A percentile compares a stretch with the other conserved stretches of the same genome.
These are phyloP conservation scores for Brachionus rotundiformis DNA, from an alignment of 1,140 invertebrate genomes.

Conservation along the genomic window DNA sequence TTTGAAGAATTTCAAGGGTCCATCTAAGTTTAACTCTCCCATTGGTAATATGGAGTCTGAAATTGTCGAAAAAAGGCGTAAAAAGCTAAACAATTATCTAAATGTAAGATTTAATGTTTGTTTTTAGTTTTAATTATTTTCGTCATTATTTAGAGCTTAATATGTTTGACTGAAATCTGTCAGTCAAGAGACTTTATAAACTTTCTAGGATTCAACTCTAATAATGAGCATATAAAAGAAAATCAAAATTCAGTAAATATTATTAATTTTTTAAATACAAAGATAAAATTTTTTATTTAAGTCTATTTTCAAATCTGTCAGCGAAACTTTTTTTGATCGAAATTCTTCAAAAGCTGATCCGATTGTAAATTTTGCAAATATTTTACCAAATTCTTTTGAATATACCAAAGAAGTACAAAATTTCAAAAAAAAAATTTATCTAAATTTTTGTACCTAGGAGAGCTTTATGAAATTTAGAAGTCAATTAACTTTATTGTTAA, in stretches of 20 bases:
- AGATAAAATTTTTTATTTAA: background rate
- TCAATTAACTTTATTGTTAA: background rate
- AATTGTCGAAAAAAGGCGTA: conserved; percentile 40
- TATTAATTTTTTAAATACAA: background rate
- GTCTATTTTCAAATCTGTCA: background rate
- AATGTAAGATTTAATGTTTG: conserved; percentile 12
- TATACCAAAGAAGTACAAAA: background rate
- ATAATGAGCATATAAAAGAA: background rate
- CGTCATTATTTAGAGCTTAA: conserved; percentile 5
- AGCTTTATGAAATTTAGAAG: background rate
- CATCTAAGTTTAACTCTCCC: conserved; percentile 41
- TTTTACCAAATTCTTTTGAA: conserved; percentile 14
- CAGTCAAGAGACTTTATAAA: conserved; percentile 12
- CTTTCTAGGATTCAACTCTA: conserved; percentile 20
- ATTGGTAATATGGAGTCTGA: conserved; percentile 49
- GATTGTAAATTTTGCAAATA: conserved; percentile 19
- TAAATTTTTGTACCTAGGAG: background rate
- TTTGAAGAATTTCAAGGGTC: conserved; percentile 45
- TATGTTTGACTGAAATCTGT: conserved; percentile 35
- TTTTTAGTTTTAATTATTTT: background rate
- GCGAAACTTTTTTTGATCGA: background rate
- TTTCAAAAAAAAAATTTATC: background rate
- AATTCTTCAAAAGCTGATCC: background rate
- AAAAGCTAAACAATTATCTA: conserved; percentile 13
- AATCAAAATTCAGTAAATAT: background rate